Base-by-base conservation (phyloP, 2,113 vertebrate species). In the Paratilapia polleni region DNA sequence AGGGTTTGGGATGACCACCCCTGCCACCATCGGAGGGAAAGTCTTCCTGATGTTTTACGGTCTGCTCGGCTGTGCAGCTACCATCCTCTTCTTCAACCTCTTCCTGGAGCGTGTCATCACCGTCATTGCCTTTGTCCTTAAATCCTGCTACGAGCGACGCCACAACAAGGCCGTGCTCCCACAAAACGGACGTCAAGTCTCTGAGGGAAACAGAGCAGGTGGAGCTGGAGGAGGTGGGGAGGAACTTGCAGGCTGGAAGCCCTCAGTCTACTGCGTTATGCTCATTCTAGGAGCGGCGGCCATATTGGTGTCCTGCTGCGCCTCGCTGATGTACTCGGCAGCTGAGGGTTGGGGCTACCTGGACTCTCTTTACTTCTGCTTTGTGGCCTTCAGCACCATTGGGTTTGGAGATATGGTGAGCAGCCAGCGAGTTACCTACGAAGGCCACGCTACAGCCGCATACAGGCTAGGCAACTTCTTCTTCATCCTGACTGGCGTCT, bases 1-100 rank as follows among this genome's bases (percentile, higher is more conserved):
- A 99, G 98, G 98, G 20, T 99, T 99, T 86, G 98, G 98, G 62
- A 99, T 98, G 98, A 99, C 98, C 14, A 98, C 98, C 0, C 98
- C 98, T 0, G 97, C 96, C 28, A 99, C 98, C 0, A 94, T 96
- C 0, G 96, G 96, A 73, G 98, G 98, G 2, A 99, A 99, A 93
- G 92, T 98, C 93, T 99, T 99, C 91, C 96, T 99, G 82, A 99
- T 99, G 92, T 98, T 99, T 85, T 99, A 98, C 0, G 98, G 98
- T 62, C 97, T 99, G 59, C 91, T 99, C 2, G 98, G 98, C 79
- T 99, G 98, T 3, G 97, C 98, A 0, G 97, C 97, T 84, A 98
- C 97, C 92, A 98, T 99, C 93, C 91, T 99, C 87, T 99, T 99
- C 95, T 99, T 99, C 93, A 99, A 99, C 94, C 96, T 99, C 61